Percentiles rank a stretch among this genome's conserved stretches.
phyloP scores from a whole-genome alignment of 2,113 vertebrate genomes.

The Bagarius yarrelli region DNA sequence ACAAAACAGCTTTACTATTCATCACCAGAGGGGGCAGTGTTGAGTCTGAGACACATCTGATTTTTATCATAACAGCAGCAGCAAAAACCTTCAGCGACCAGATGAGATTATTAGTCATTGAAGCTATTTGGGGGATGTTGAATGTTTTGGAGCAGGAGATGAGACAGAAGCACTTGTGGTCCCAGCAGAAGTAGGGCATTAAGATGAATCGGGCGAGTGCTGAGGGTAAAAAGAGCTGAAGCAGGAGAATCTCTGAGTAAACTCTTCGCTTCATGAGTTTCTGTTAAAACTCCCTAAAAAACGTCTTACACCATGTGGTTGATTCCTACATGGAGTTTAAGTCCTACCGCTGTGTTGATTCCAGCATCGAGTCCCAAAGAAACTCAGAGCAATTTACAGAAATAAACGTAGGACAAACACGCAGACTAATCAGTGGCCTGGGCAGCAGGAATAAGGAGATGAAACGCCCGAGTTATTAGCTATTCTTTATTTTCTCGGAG shows the following conservation, averaged over 20 bases:
- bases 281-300: not conserved
- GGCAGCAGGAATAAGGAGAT: slow-evolving; percentile 5
- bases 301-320: too few species aligned
- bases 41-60: not conserved
- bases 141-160: not conserved
- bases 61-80: slow-evolving; percentile 2
- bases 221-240: not conserved
- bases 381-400: not conserved
- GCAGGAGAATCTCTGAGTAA: not conserved
- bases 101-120: not conserved
- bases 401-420: not conserved
- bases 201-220: slow-evolving; percentile 2
- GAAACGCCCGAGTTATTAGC: not conserved
- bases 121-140: not conserved
- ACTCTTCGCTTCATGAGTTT: not conserved
- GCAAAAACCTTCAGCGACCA: not conserved
- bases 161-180: not conserved
- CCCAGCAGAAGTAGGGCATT: not conserved
- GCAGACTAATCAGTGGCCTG: not conserved
- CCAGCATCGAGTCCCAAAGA: not conserved
- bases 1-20: not conserved
- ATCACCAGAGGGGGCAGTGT: not conserved
- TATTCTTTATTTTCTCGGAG: not conserved
- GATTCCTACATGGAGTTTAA: not conserved
- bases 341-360: not conserved